A percentile compares a stretch with the other conserved stretches of the same genome.
phyloP scores from a whole-genome alignment of 2,113 vertebrate species.

The Sialia sialis region DNA sequence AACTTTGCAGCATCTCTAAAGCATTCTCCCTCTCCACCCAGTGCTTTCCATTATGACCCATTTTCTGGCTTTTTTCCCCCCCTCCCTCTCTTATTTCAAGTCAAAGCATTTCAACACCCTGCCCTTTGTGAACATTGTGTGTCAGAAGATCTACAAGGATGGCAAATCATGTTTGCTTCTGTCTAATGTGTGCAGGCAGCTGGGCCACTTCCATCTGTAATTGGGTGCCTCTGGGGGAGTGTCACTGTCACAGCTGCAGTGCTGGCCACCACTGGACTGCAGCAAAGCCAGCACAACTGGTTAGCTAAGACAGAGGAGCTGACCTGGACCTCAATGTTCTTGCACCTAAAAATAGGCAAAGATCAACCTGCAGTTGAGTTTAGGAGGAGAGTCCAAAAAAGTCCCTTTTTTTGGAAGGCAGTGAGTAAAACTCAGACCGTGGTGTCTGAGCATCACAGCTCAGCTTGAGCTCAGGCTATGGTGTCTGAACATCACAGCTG shows the following conservation, averaged over 20 bases:
- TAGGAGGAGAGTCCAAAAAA: not conserved
- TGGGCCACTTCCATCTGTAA: not conserved
- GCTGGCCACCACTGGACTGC: not conserved
- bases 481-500: not conserved
- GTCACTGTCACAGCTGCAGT: not conserved
- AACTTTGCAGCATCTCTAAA: not conserved
- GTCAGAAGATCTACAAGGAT: conserved; percentile 22
- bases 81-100: not conserved
- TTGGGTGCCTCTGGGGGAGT: not conserved
- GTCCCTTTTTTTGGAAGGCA: not conserved
- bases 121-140: conserved; percentile 12
- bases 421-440: not conserved
- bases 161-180: conserved; percentile 37
- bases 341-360: not conserved
- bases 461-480: too few relatives aligned
- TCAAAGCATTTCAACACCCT: conserved; percentile 11
- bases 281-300: not conserved
- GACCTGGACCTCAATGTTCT: not conserved
- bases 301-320: not conserved
- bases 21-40: not conserved
- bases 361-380: not conserved
- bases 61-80: not conserved
- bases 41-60: not conserved
- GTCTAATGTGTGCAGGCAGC: conserved; percentile 45
- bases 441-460: too few relatives aligned